Percentiles rank a stretch among this genome's conserved stretches.
phyloP scores from a whole-genome alignment of 2,888 invertebrate genomes.

The Lysandra bellargus region DNA sequence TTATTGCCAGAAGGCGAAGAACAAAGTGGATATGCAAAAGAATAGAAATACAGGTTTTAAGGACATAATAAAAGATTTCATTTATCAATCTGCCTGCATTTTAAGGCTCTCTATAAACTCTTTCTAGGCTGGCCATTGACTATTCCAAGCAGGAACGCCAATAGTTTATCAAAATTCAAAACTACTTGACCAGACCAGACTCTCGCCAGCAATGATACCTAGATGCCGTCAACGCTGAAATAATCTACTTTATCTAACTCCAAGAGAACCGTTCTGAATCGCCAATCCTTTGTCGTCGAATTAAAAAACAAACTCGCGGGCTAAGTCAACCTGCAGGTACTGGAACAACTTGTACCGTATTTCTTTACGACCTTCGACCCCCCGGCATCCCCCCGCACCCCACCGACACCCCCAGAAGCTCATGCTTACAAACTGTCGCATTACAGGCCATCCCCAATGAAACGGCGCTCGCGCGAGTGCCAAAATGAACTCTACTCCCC shows the following conservation, averaged over 20 bases:
- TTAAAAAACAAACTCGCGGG: constrained; percentile 5
- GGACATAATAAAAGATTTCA: too few species aligned
- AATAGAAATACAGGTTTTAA: not conserved
- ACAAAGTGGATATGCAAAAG: not conserved
- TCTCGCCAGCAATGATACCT: too few species aligned
- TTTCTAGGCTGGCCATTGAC: too few species aligned
- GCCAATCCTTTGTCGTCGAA: constrained; percentile 3
- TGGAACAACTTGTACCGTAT: constrained; percentile 68
- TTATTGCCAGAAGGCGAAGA: not conserved
- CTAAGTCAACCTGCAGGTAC: constrained; percentile 65
- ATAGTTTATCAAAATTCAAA: too few species aligned
- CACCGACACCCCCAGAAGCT: constrained; percentile 55
- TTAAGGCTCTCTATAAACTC: too few species aligned
- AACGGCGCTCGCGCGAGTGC: constrained; percentile 51
- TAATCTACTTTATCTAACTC: not conserved
- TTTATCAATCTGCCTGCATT: too few species aligned
- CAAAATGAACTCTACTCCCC: constrained; percentile 52
- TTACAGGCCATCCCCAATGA: constrained; percentile 70
- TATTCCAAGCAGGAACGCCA: too few species aligned
- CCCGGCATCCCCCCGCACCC: constrained; percentile 51
- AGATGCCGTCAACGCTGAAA: not conserved
- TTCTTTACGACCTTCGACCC: constrained; percentile 65
- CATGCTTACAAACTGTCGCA: constrained; percentile 81
- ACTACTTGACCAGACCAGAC: too few species aligned
- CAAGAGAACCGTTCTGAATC: not conserved